Evolutionary conservation across 2,113 vertebrate genomes (phyloP), one percentile per base, ranked within the genome.

Genomic region (Ancistrus triradiatus): DNA sequence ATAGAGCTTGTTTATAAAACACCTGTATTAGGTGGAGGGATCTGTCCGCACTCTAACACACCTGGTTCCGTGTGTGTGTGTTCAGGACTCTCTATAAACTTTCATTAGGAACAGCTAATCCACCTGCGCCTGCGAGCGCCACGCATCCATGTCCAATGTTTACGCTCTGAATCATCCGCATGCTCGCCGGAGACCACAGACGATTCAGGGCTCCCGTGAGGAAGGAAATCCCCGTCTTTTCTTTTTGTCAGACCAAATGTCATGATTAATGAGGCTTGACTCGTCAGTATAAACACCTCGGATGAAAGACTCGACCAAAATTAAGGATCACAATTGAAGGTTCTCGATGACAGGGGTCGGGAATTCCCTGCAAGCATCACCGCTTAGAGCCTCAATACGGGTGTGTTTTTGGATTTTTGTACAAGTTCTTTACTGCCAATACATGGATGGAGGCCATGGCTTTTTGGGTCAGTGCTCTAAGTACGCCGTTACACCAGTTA

Each of bases 221-320:
- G 38, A 15, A 42, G 38, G 38, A 42, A 50, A 58, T 18, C 24
- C 35, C 52, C 57, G 6, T 25, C 22, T 44, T n/a, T n/a, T n/a
- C n/a, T n/a, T n/a, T n/a, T n/a, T n/a, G n/a, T n/a, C n/a, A n/a
- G n/a, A n/a, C 51, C 15, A 13, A 59, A 68, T 63, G 65, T 77
- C 57, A 56, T 14, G 69, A 40, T 62, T 69, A 77, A 81, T 76
- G 73, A 73, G 77, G 42, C 74, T 68, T 73, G 68, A 55, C 68
- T 65, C 63, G 57, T 70, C 72, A 70, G 74, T 51, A 51, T 52
- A 48, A 52, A 60, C 58, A 69, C 47, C 56, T 28, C 33, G 24
- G 73, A 81, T 76, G 46, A 82, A 81, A 82, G 71, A 79, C 17
- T 38, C 59, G 25, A 57, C 35, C 56, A 63, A 73, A 59, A 77